Percentiles rank a stretch among this genome's conserved stretches.
Conservation (phyloP, 2,888 invertebrate species). For the Lepidochitona cinerea region DNA sequence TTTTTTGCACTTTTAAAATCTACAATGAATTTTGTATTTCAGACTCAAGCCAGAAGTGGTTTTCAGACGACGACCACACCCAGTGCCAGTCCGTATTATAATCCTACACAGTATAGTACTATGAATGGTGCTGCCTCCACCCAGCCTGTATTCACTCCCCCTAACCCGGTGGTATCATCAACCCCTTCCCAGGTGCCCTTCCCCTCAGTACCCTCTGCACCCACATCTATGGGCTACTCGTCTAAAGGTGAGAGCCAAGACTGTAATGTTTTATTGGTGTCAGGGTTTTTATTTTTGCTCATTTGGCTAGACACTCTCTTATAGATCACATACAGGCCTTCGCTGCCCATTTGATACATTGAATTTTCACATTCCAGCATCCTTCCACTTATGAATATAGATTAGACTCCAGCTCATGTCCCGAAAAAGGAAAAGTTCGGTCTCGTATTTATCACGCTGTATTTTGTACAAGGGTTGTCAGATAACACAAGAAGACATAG, state of each 20-base stretch:
- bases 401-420: no score
- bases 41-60: constrained; percentile 43
- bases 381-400: no score
- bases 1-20: background rate
- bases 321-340: no score
- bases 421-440: no score
- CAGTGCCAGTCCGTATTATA: constrained; percentile 35
- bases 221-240: background rate
- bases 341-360: no score
- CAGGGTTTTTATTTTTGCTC: no score
- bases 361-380: no score
- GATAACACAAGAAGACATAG: no score
- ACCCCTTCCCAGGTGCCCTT: background rate
- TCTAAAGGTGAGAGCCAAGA: background rate
- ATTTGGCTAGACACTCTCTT: no score
- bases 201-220: background rate
- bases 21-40: background rate
- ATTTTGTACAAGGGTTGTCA: no score
- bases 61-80: constrained; percentile 58
- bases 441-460: no score
- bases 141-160: constrained; percentile 31
- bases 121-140: constrained; percentile 43
- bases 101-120: constrained; percentile 37
- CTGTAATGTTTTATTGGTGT: no score
- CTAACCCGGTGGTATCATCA: background rate